Conservation (phyloP, 2,888 invertebrate species). For the Sarcophaga variegata region DNA sequence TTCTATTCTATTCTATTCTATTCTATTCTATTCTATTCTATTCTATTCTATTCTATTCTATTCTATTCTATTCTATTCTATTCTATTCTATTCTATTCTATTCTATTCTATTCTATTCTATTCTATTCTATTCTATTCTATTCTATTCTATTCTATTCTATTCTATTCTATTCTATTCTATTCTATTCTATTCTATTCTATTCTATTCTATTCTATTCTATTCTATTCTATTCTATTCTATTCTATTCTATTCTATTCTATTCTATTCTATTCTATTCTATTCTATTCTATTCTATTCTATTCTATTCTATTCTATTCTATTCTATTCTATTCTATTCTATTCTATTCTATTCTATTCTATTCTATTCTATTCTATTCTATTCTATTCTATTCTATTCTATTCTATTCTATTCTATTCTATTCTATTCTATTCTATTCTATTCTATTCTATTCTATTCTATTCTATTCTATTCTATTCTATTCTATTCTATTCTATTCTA, state of each 20-base stretch:
- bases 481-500: slow-evolving; percentile 37
- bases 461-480: slow-evolving; percentile 30
- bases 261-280: slow-evolving; percentile 15
- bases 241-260: too few relatives aligned
- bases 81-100: slow-evolving; percentile 21
- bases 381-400: slow-evolving; percentile 10
- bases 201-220: background rate
- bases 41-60: slow-evolving; percentile 21
- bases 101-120: slow-evolving; percentile 21
- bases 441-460: slow-evolving; percentile 21
- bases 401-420: slow-evolving; percentile 13
- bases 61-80: slow-evolving; percentile 21
- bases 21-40: slow-evolving; percentile 21
- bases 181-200: slow-evolving; percentile 23
- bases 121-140: slow-evolving; percentile 21
- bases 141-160: slow-evolving; percentile 17
- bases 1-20: slow-evolving; percentile 21
- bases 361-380: background rate
- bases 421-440: slow-evolving; percentile 19
- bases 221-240: too few relatives aligned
- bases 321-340: slow-evolving; percentile 1
- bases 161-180: slow-evolving; percentile 14
- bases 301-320: slow-evolving; percentile 2
- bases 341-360: background rate
- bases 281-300: slow-evolving; percentile 16